Percentiles rank a stretch among this genome's conserved stretches.
Conservation (phyloP, 2,113 vertebrate species). For the Collichthys lucidus region DNA sequence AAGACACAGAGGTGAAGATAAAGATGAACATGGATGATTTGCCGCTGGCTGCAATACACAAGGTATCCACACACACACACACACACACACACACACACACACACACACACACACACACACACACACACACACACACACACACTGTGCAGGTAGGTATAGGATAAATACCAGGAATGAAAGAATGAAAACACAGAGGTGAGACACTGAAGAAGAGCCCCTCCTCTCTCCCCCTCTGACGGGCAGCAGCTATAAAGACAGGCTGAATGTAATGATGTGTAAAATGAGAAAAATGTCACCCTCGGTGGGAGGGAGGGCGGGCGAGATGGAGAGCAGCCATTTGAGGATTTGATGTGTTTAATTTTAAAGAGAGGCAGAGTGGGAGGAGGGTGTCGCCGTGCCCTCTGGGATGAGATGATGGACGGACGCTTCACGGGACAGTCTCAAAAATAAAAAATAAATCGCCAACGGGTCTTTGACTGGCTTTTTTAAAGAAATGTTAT, state of each 20-base stretch:
- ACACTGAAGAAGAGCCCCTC: conserved; percentile 10
- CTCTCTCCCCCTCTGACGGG: conserved; percentile 55
- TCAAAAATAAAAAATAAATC: conserved; percentile 17
- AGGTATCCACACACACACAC: conserved; percentile 81
- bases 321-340: conserved; percentile 57
- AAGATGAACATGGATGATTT: conserved; percentile 86
- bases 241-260: conserved; percentile 66
- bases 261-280: conserved; percentile 83
- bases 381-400: conserved; percentile 37
- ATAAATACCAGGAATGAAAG: conserved; percentile 6
- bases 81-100: too few relatives aligned
- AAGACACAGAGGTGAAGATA: conserved; percentile 82
- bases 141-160: background rate
- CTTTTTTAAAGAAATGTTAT: background rate
- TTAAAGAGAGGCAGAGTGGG: conserved; percentile 39
- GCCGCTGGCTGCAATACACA: conserved; percentile 90
- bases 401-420: conserved; percentile 64
- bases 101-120: too few relatives aligned
- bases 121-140: conserved; percentile 13
- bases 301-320: conserved; percentile 24
- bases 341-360: conserved; percentile 72
- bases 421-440: conserved; percentile 17
- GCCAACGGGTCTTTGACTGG: background rate
- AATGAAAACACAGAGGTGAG: conserved; percentile 26
- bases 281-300: conserved; percentile 80